Base-by-base conservation (phyloP, 2,888 invertebrate genomes). In the Philaethria dido region DNA sequence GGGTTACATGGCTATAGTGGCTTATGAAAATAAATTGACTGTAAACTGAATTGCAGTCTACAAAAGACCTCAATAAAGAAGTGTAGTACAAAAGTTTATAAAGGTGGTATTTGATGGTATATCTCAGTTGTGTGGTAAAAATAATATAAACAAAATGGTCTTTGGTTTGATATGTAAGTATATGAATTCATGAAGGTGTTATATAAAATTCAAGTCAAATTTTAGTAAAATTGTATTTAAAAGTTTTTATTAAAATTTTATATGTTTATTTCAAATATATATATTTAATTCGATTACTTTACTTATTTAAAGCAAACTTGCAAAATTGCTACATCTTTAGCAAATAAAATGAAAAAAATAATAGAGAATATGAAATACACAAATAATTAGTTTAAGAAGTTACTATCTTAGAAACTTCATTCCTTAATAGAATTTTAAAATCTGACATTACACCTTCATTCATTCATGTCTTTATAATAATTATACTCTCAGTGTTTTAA, bases 1-100 rank as follows among this genome's bases (percentile, higher is more conserved):
- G 98, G 98, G 8, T 88, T 98, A 73, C 96, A 96, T 77, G 96
- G 81, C 57, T 75, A 69, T 63, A 80, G 81, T 36, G 82, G 80
- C 72, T 92, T 92, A 92, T 92, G 89, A 91, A 83, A 81, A 54
- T 72, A 68, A 66, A 62, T 72, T 11, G n/a, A 45, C 55, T 55
- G 25, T 39, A 11, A n/a, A 29, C 22, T 16, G 69, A 72, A 69
- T 71, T 77, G 74, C 72, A 74, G 11, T 44, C 2, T 11, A 42
- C 6, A 33, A 42, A 50, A 50, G 16, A 59, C 29, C 47, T 48
- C 48, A 57, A 59, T 33, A 50, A 44, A 48, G 33, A 33, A 77
- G 71, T 76, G 77, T 76, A 80, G 81, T 82, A 82, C 80, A 81
- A 81, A 78, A 50, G 64, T 73, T 50, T 59, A 42, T n/a, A 48